Evolutionary conservation across 2,888 invertebrate species (phyloP).

Genomic region (Eilema griseolum): DNA sequence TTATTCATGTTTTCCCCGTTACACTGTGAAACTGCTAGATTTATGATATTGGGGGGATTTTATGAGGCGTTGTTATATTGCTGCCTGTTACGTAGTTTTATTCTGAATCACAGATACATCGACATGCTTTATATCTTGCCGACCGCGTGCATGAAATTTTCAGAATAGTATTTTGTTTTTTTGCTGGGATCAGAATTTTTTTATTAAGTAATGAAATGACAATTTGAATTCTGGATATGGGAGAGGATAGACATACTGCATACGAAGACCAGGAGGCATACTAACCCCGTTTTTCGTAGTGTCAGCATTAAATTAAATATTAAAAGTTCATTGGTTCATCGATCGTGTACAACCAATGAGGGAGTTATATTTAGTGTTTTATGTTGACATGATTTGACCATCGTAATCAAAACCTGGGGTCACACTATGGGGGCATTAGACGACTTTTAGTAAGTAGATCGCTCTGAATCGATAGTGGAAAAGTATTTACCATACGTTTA

Average conservation of each 20-base stretch:
- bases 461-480: not conserved
- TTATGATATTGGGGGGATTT: conserved; percentile 7
- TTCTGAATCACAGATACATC: not conserved
- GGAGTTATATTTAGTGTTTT: too few relatives aligned
- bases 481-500: not conserved
- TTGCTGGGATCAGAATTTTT: not conserved
- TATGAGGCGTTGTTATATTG: not conserved
- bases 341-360: too few relatives aligned
- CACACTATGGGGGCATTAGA: not conserved
- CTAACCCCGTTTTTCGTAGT: too few relatives aligned
- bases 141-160: not conserved
- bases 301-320: too few relatives aligned
- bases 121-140: not conserved
- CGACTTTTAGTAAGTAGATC: not conserved
- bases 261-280: too few relatives aligned
- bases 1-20: conserved; percentile 12
- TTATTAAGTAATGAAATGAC: not conserved
- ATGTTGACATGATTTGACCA: too few relatives aligned
- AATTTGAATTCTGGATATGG: not conserved
- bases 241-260: not conserved
- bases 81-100: not conserved
- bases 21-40: conserved; percentile 10
- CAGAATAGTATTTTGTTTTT: not conserved
- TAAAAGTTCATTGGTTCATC: too few relatives aligned
- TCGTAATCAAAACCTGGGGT: too few relatives aligned